Percentiles rank a stretch among this genome's conserved stretches.
Evolutionary conservation across 2,888 invertebrate genomes (phyloP).

Genomic region (Masnerella sp.): DNA sequence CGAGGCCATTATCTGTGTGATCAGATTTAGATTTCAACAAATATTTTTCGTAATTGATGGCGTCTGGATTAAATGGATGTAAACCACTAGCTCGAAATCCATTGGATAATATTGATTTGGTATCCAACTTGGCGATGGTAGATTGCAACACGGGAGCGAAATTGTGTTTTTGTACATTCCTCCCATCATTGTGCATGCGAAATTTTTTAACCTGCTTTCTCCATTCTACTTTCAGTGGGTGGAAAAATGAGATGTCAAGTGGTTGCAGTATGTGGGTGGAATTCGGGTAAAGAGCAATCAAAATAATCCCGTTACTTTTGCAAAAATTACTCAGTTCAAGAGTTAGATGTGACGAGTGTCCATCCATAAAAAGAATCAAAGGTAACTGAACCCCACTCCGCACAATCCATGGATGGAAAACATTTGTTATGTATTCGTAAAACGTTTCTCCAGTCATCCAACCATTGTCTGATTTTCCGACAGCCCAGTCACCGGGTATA

Average conservation of each 20-base stretch:
- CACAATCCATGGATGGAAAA: constrained; percentile 73
- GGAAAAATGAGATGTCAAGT: constrained; percentile 73
- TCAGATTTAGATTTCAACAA: neutral
- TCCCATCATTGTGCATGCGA: constrained; percentile 42
- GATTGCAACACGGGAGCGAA: constrained; percentile 28
- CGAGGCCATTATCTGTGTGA: neutral
- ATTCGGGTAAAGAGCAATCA: constrained; percentile 72
- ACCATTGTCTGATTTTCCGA: constrained; percentile 74
- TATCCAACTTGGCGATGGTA: constrained; percentile 26
- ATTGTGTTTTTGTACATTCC: constrained; percentile 30
- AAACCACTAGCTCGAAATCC: constrained; percentile 51
- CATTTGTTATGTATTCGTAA: constrained; percentile 73
- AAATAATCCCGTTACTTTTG: constrained; percentile 69
- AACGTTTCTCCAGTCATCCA: constrained; percentile 76
- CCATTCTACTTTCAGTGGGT: constrained; percentile 69
- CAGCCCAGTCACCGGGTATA: constrained; percentile 71
- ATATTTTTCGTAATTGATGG: constrained; percentile 36
- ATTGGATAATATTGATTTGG: constrained; percentile 25
- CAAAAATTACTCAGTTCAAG: constrained; percentile 73
- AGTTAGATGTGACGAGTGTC: constrained; percentile 73
- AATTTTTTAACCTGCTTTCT: constrained; percentile 57
- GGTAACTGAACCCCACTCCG: constrained; percentile 69
- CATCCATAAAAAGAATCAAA: constrained; percentile 75
- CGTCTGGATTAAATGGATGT: constrained; percentile 47
- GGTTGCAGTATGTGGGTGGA: constrained; percentile 74